phyloP scores from a whole-genome alignment of 2,113 vertebrate species.

The Electrona antarctica region DNA sequence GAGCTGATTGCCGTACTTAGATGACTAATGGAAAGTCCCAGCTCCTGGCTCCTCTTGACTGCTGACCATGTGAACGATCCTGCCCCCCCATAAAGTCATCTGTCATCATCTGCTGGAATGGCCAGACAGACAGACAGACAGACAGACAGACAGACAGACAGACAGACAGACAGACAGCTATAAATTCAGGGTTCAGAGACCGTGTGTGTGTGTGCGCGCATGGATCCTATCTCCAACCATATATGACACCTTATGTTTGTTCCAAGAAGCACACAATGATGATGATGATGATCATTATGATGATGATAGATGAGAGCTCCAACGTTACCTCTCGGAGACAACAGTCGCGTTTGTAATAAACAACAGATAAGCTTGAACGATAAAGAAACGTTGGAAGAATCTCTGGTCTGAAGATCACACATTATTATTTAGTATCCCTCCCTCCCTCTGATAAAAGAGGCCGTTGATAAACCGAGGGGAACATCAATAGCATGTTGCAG shows the following conservation, averaged over 20 bases:
- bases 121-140: conserved; percentile 66
- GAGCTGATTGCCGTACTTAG: conserved; percentile 70
- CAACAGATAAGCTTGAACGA: conserved; percentile 33
- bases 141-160: conserved; percentile 10
- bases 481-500: conserved; percentile 73
- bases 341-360: conserved; percentile 27
- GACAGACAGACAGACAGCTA: conserved; percentile 25
- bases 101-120: conserved; percentile 63
- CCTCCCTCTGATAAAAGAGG: conserved; percentile 65
- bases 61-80: conserved; percentile 64
- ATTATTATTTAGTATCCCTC: conserved; percentile 60
- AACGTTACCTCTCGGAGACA: conserved; percentile 25
- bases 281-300: conserved; percentile 13
- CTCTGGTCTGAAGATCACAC: conserved; percentile 47
- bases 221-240: conserved; percentile 58
- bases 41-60: conserved; percentile 37
- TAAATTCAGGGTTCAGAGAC: conserved; percentile 72
- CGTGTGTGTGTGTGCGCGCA: conserved; percentile 3
- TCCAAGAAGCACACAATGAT: conserved; percentile 11
- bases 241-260: conserved; percentile 34
- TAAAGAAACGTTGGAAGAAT: conserved; percentile 52
- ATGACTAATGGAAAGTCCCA: conserved; percentile 81
- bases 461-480: conserved; percentile 64
- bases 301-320: conserved; percentile 21
- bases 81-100: conserved; percentile 75